Base-by-base conservation (phyloP, 2,888 invertebrate species). In the Toxonevra muliebris region DNA sequence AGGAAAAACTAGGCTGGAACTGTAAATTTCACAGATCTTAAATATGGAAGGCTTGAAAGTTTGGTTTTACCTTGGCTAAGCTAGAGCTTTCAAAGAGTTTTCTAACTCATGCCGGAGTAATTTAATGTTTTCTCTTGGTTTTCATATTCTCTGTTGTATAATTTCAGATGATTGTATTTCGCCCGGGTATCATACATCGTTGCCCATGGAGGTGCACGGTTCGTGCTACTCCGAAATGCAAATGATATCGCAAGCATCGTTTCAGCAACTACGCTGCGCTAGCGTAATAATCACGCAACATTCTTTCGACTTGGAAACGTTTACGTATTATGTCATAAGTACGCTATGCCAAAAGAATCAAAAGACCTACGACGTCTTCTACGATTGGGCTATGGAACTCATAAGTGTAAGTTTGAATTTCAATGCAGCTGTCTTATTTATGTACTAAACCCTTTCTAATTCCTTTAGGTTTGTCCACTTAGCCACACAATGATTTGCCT, bases 191-290 rank as follows among this genome's bases (percentile, higher is more conserved):
- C 86, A 86, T 58, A 84, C 85, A 1, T 84, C 84, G 7, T 74
- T 86, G 54, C 86, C 86, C 5, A 79, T 86, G 77, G 86, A 86
- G 70, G 86, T 86, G 0, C 86, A 86, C 59, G 86, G 86, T 8
- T 83, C 86, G 0, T 85, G 85, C 66, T 85, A 86, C 69, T 84
- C 85, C 1, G 85, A 84, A 69, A 85, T 86, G 85, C 85, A 85
- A 79, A 85, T 86, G 85, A 84, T 86, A 68, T 86, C 86, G 5
- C 83, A 85, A 53, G 78, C 80, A 15, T 84, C 86, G 1, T 84
- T 81, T 69, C 84, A 85, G 61, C 80, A 83, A 40, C 72, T 85
- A 5, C 80, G 82, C 40, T 84, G 85, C 58, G 79, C 80, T 17
- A 83, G 84, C 61, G 83, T 84, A 1, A 77, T 85, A 2, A 81